Evolutionary conservation across 2,888 invertebrate genomes (phyloP).

Genomic region (Zeuzera pyrina): DNA sequence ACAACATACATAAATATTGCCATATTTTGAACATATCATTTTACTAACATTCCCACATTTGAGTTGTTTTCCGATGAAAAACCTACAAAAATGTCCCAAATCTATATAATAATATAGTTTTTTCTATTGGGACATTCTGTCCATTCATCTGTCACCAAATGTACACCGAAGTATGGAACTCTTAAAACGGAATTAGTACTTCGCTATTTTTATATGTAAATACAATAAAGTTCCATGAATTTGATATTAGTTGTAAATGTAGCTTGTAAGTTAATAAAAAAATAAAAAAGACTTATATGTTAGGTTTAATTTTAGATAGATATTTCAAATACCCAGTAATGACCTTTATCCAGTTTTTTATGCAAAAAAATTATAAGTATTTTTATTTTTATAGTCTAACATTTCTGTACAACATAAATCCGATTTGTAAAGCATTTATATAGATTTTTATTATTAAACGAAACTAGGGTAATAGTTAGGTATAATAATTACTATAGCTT

Average conservation of each 20-base stretch:
- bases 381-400: not conserved
- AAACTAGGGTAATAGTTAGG: too few relatives aligned
- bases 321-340: constrained; percentile 21
- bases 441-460: not conserved
- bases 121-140: too few relatives aligned
- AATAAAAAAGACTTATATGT: constrained; percentile 62
- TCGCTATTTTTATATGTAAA: constrained; percentile 11
- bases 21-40: constrained; percentile 63
- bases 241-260: constrained; percentile 40
- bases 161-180: too few relatives aligned
- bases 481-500: too few relatives aligned
- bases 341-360: not conserved
- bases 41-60: constrained; percentile 56
- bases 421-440: not conserved
- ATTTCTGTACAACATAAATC: not conserved
- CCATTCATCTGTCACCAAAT: too few relatives aligned
- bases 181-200: too few relatives aligned
- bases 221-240: constrained; percentile 46
- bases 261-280: constrained; percentile 34
- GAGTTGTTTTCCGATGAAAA: too few relatives aligned
- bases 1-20: constrained; percentile 47
- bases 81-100: too few relatives aligned
- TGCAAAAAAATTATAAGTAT: not conserved
- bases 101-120: too few relatives aligned
- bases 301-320: constrained; percentile 28